Evolutionary conservation across 2,797 vertebrate species (phyloP), one percentile per base, ranked within the genome.

Genomic region (Apogon talboti): DNA sequence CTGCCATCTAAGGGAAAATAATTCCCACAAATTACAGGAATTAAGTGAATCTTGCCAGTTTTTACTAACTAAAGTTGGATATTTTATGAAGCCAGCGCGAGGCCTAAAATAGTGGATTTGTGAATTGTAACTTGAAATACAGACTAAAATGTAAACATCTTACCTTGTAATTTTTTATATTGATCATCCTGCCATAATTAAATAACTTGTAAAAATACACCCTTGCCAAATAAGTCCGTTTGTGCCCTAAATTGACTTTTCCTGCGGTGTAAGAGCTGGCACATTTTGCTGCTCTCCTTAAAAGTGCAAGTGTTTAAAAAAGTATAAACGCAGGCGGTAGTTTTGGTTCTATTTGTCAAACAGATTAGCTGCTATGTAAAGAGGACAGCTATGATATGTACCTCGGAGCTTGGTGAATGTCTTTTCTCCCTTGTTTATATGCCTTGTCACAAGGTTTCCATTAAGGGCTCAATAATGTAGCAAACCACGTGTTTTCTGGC

Each of bases 371-470:
- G 24, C 18, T 47, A 9, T 16, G 41, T 49, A 1, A 28, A 58
- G 28, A 43, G 35, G 38, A 35, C 54, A 7, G 46, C 38, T 56
- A 15, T 33, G 49, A 68, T 10, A 24, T 19, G 53, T 13, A 50
- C 64, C 60, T 74, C 43, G 70, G 68, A 55, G 66, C 50, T 72
- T 35, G n/a, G 56, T 47, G 48, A 28, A 52, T 48, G 43, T 68
- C 66, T 66, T 43, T 2, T 13, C 43, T 46, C 33, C 4, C 47
- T 65, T 85, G 81, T 88, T 89, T 84, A 83, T 82, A 78, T 71
- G 73, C 13, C n/a, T 50, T 71, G 87, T 92, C 91, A 92, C 87
- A 87, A 87, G 91, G 85, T 81, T 74, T 79, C 76, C 84, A 90
- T 88, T 86, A 88, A 82, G 71, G 86, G 74, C 68, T 88, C 82